These are phyloP conservation scores for Phaonia tiefii DNA, from an alignment of 2,888 invertebrate species.

Conservation along the genomic window DNA sequence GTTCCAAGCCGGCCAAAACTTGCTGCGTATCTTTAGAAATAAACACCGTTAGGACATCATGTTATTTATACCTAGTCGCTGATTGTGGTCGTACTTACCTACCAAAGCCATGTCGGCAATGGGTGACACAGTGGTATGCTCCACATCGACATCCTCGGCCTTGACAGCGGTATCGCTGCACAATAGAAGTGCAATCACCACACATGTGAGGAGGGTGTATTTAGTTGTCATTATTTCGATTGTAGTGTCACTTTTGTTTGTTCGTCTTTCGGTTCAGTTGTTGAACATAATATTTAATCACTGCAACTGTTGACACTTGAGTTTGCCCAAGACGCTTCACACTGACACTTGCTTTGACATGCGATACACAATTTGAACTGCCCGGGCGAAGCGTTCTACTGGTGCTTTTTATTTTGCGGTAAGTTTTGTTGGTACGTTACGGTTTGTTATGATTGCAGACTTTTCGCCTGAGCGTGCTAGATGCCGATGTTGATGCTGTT, in stretches of 20 bases:
- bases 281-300: constrained; percentile 13
- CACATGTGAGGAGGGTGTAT: constrained; percentile 21
- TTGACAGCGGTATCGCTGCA: constrained; percentile 14
- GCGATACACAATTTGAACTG: constrained; percentile 74
- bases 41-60: constrained; percentile 24
- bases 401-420: constrained; percentile 77
- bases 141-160: constrained; percentile 43
- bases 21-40: constrained; percentile 17
- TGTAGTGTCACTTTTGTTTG: background rate
- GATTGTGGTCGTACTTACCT: constrained; percentile 71
- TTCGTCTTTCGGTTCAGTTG: background rate
- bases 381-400: constrained; percentile 73
- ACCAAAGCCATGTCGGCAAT: constrained; percentile 74
- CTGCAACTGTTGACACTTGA: background rate
- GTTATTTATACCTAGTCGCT: background rate
- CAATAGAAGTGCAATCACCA: constrained; percentile 40
- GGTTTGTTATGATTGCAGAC: constrained; percentile 4
- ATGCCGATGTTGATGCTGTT: background rate
- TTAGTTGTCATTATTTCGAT: constrained; percentile 57
- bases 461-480: constrained; percentile 8
- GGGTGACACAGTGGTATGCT: constrained; percentile 73
- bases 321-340: constrained; percentile 57
- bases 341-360: constrained; percentile 74
- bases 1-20: background rate
- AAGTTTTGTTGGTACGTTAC: constrained; percentile 54